A percentile compares a stretch with the other conserved stretches of the same genome.
Conservation (phyloP, 2,797 vertebrate species). For the Danionella dracula region DNA sequence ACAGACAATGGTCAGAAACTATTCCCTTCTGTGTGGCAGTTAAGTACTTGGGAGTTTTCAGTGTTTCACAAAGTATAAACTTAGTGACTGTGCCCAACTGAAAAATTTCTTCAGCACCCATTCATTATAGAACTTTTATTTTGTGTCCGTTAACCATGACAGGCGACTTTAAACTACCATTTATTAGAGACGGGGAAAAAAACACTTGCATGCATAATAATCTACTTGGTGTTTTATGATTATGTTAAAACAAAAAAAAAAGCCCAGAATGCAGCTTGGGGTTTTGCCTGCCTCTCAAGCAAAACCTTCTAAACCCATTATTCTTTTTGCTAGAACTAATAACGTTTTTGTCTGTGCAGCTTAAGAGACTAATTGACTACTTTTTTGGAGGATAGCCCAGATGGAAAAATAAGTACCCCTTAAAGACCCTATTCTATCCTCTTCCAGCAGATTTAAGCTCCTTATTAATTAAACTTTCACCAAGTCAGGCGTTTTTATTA, state of each 20-base stretch:
- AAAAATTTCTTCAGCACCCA: slow-evolving; percentile 45
- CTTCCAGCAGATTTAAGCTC: slow-evolving; percentile 72
- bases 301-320: slow-evolving; percentile 77
- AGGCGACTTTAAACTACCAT: slow-evolving; percentile 56
- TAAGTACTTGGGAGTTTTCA: background rate
- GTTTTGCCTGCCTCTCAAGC: slow-evolving; percentile 63
- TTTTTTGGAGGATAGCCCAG: slow-evolving; percentile 78
- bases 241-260: slow-evolving; percentile 53
- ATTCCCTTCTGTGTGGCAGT: slow-evolving; percentile 5
- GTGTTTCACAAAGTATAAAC: slow-evolving; percentile 3
- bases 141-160: slow-evolving; percentile 55
- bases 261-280: slow-evolving; percentile 52
- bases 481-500: slow-evolving; percentile 72
- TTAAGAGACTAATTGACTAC: slow-evolving; percentile 77
- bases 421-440: slow-evolving; percentile 75
- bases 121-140: slow-evolving; percentile 44
- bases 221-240: slow-evolving; percentile 44
- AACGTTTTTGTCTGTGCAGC: slow-evolving; percentile 78
- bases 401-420: slow-evolving; percentile 78
- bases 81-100: slow-evolving; percentile 4
- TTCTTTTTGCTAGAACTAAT: slow-evolving; percentile 76
- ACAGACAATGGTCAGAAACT: slow-evolving; percentile 26
- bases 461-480: slow-evolving; percentile 82
- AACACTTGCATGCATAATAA: slow-evolving; percentile 43
- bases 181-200: slow-evolving; percentile 54